A percentile compares a stretch with the other conserved stretches of the same genome.
These are phyloP conservation scores for Boulengeromyrus knoepffleri DNA, from an alignment of 2,113 vertebrate species.

Conservation along the genomic window DNA sequence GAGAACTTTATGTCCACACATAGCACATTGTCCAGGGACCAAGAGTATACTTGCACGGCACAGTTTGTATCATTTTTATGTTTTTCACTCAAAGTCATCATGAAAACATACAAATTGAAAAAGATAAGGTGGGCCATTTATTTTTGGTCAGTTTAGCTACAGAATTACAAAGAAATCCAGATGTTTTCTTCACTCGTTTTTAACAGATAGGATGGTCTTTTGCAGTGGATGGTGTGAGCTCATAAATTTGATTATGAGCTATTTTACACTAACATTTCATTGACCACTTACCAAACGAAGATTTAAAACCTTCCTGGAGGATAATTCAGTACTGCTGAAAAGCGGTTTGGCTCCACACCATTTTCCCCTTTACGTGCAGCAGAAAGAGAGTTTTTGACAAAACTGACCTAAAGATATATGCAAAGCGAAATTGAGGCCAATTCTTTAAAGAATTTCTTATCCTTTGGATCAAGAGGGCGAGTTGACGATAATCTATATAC, in stretches of 20 bases:
- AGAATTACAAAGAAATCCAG: background rate
- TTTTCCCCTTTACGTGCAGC: background rate
- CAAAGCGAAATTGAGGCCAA: background rate
- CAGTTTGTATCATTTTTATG: background rate
- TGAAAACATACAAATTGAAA: background rate
- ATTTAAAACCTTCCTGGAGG: constrained; percentile 14
- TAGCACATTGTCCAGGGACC: background rate
- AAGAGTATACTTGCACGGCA: background rate
- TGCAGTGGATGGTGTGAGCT: background rate
- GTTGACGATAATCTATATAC: background rate
- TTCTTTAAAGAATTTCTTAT: constrained; percentile 1
- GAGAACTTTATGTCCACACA: background rate
- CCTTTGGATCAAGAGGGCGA: background rate
- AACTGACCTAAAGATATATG: background rate
- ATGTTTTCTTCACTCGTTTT: background rate
- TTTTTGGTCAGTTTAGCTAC: background rate
- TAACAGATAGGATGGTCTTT: background rate
- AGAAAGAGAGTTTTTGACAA: background rate
- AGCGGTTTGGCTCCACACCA: background rate
- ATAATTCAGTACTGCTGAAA: background rate
- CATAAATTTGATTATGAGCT: constrained; percentile 24
- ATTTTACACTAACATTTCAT: constrained; percentile 37
- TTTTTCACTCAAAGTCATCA: background rate
- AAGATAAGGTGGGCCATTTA: background rate
- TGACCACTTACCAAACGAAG: constrained; percentile 52